Base-by-base conservation (phyloP, 1,140 invertebrate species). In the Hylaeus volcanicus region DNA sequence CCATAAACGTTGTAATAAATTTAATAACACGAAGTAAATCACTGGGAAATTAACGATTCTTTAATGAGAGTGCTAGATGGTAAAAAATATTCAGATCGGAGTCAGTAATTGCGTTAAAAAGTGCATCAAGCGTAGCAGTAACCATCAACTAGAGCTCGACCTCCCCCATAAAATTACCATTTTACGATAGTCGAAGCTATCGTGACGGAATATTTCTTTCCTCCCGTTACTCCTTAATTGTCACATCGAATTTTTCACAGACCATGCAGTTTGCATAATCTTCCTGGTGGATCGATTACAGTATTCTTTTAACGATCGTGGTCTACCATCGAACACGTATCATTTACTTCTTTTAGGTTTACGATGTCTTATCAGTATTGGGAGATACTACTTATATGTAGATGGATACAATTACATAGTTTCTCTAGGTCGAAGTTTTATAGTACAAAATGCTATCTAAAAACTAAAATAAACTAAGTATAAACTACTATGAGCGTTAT, bases 221-320 rank as follows among this genome's bases (percentile, higher is more conserved):
- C 68, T 12, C 5, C 64, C 43, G 5, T 11, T n/a, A 3, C 15
- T 55, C 15, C 15, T 72, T 58, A 45, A 72, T 72, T 51, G 55
- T 72, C 70, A 14, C 15, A 56, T n/a, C 37, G 53, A 72, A n/a
- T 58, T 5, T 4, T n/a, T 8, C 2, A 3, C 41, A 41, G 15
- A 6, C 55, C 3, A 45, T 41, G 55, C 5, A 26, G 41, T 60
- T 72, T 60, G 41, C 70, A 72, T 72, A 72, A 72, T 72, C 70
- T 58, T 14, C 8, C 15, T 43, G 69, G 41, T n/a, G 11, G 69
- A 71, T 71, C 51, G 53, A 51, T 15, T 43, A 26, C 55, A 45
- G 53, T 26, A 15, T 41, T 72, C 37, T 55, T 39, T 72, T 43
- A 72, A 58, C 58, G 55, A 56, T 68, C 70, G 41, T n/a, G 70